phyloP scores from a whole-genome alignment of 1,140 invertebrate genomes.

The Orius insidiosus region DNA sequence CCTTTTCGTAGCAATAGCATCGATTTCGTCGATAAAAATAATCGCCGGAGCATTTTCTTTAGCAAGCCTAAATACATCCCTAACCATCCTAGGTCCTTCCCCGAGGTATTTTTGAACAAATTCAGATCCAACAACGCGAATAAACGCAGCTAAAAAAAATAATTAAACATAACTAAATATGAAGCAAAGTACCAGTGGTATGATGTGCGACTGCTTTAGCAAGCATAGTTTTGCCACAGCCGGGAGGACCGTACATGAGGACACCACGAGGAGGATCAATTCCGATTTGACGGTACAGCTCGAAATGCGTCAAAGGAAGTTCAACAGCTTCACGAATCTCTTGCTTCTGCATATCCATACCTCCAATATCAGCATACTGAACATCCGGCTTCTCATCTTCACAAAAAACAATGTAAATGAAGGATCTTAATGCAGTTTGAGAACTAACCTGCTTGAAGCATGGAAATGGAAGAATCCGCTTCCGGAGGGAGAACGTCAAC shows the following conservation, averaged over 20 bases:
- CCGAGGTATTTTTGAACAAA: constrained; percentile 99
- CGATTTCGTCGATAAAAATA: constrained; percentile 98
- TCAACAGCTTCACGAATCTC: constrained; percentile 98
- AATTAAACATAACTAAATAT: too few species aligned
- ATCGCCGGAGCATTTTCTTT: constrained; percentile 99
- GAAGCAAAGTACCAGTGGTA: constrained; percentile 92
- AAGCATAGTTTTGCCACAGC: constrained; percentile 96
- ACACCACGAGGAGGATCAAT: constrained; percentile 95
- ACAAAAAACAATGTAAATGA: too few species aligned
- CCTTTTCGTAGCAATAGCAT: constrained; percentile 95
- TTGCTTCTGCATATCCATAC: constrained; percentile 99
- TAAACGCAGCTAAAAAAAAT: constrained; percentile 80
- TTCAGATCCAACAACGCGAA: constrained; percentile 96
- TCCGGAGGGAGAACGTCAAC: constrained; percentile 95
- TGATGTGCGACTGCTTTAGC: constrained; percentile 97
- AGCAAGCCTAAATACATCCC: constrained; percentile 95
- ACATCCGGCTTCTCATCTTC: constrained; percentile 97
- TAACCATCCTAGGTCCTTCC: constrained; percentile 96
- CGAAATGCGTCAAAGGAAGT: constrained; percentile 92
- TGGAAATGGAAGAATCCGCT: constrained; percentile 93
- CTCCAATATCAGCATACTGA: constrained; percentile 93
- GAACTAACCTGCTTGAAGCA: constrained; percentile 87
- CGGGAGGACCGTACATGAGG: constrained; percentile 95
- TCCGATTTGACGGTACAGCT: constrained; percentile 95
- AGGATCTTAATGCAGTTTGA: too few species aligned